phyloP scores from a whole-genome alignment of 2,797 vertebrate genomes.

The Eurystomus glaucurus region DNA sequence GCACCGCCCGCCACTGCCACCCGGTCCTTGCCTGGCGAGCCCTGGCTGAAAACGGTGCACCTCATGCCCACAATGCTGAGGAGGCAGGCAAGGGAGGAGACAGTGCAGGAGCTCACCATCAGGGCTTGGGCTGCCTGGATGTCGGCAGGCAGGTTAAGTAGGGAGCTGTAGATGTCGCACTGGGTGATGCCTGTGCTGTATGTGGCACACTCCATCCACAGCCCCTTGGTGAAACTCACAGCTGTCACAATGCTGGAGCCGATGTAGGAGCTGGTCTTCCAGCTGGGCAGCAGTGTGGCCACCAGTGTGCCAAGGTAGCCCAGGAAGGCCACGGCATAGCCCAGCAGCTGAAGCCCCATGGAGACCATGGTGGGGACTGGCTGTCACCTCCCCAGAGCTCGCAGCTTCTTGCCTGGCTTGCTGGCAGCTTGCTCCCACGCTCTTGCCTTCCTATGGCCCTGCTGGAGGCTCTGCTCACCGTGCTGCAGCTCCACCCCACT shows the following conservation, averaged over 20 bases:
- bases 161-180: conserved; percentile 96
- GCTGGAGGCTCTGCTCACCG: conserved; percentile 9
- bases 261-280: conserved; percentile 91
- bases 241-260: conserved; percentile 95
- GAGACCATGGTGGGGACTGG: conserved; percentile 86
- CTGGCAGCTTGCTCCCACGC: background rate
- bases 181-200: conserved; percentile 96
- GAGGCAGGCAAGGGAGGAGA: conserved; percentile 87
- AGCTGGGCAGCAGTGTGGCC: conserved; percentile 91
- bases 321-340: conserved; percentile 90
- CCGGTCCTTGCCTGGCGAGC: conserved; percentile 85
- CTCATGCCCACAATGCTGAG: conserved; percentile 90
- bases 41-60: conserved; percentile 92
- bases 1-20: conserved; percentile 87
- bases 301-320: conserved; percentile 91
- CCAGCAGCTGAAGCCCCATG: conserved; percentile 91
- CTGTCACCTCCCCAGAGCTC: background rate
- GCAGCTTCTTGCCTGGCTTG: background rate
- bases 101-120: conserved; percentile 92
- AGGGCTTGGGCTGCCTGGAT: conserved; percentile 92
- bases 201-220: conserved; percentile 97
- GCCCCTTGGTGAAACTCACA: conserved; percentile 90
- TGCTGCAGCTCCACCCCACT: background rate
- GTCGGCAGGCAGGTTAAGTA: conserved; percentile 90
- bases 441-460: conserved; percentile 55